These are phyloP conservation scores for Drosophila insularis DNA, from an alignment of 1,140 invertebrate genomes.

Conservation along the genomic window DNA sequence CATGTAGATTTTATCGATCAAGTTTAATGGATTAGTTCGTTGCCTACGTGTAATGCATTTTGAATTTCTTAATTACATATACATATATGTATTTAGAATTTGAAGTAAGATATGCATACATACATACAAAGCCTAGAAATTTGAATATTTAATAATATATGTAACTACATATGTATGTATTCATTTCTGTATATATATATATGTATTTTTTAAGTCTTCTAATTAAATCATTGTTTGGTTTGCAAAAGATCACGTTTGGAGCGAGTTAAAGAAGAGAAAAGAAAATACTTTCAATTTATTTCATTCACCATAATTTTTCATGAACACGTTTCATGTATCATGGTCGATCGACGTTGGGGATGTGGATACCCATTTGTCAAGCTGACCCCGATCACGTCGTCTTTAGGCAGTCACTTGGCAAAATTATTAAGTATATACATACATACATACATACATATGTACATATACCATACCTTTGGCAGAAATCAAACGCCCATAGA, in stretches of 20 bases:
- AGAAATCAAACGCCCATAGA: not conserved
- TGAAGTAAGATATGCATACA: too few species aligned
- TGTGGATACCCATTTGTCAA: constrained; percentile 23
- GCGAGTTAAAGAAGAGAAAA: not conserved
- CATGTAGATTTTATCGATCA: not conserved
- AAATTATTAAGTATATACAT: constrained; percentile 11
- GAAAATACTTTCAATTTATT: constrained; percentile 10
- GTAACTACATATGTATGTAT: too few species aligned
- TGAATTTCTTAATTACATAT: too few species aligned
- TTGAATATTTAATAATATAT: too few species aligned
- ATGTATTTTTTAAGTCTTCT: not conserved
- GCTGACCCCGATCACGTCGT: constrained; percentile 32
- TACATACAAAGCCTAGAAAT: too few species aligned
- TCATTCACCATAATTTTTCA: constrained; percentile 9
- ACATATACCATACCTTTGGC: not conserved
- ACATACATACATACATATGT: too few species aligned
- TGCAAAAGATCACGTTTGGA: not conserved
- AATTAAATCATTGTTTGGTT: not conserved
- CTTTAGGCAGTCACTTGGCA: constrained; percentile 25
- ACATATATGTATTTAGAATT: too few species aligned
- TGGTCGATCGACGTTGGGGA: not conserved
- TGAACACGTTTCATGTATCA: not conserved
- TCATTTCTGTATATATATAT: not conserved
- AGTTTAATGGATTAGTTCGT: not conserved
- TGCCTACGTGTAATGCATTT: not conserved